These are phyloP conservation scores for Bellardia pandia DNA, from an alignment of 2,888 invertebrate species.

Conservation along the genomic window DNA sequence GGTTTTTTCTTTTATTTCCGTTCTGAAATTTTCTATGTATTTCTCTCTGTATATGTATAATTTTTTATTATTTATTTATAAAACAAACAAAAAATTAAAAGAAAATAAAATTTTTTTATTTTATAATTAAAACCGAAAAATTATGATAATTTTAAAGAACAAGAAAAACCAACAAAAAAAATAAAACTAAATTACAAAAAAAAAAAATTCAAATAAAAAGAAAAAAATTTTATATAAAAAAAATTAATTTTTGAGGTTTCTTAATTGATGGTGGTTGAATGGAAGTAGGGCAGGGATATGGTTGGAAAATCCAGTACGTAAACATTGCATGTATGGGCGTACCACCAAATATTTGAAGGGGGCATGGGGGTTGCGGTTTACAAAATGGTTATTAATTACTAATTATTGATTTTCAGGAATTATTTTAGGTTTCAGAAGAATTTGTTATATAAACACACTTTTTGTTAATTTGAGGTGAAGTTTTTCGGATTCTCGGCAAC, in stretches of 20 bases:
- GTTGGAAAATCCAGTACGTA: neutral
- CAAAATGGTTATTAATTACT: too few relatives aligned
- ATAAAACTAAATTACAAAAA: constrained; percentile 33
- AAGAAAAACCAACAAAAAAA: constrained; percentile 27
- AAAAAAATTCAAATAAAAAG: constrained; percentile 50
- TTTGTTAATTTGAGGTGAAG: too few relatives aligned
- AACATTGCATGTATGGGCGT: too few relatives aligned
- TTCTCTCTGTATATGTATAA: constrained; percentile 56
- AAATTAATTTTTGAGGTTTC: neutral
- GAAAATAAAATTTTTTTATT: constrained; percentile 45
- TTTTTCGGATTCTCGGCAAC: too few relatives aligned
- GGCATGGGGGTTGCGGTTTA: too few relatives aligned
- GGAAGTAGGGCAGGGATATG: neutral
- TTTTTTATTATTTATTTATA: constrained; percentile 70
- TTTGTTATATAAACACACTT: too few relatives aligned
- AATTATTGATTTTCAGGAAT: too few relatives aligned
- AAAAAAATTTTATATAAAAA: constrained; percentile 53
- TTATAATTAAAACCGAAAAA: constrained; percentile 49
- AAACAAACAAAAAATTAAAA: constrained; percentile 41
- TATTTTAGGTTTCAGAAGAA: too few relatives aligned
- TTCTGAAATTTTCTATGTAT: constrained; percentile 5
- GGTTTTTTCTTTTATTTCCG: neutral
- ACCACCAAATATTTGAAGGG: too few relatives aligned
- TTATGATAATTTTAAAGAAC: constrained; percentile 53
- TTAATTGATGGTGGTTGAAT: neutral